Percentiles rank a stretch among this genome's conserved stretches.
Conservation (phyloP, 2,888 invertebrate species). For the Polymixis flavicincta region DNA sequence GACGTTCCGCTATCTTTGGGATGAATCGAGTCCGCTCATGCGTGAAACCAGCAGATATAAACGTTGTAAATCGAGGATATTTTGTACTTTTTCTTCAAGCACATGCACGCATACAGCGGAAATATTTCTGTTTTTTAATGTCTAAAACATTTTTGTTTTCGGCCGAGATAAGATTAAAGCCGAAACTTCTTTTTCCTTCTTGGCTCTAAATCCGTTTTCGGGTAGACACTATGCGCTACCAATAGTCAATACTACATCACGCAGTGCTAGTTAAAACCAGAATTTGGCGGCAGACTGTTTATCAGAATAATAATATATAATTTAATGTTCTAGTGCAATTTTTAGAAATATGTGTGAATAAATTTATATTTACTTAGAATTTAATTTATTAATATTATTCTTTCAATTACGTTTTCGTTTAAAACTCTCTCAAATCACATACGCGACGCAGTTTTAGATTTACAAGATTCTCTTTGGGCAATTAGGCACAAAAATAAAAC, state of each 20-base stretch:
- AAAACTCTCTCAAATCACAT: slow-evolving; percentile 86
- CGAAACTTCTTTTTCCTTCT: too few species aligned
- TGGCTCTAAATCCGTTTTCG: too few species aligned
- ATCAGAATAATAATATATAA: slow-evolving; percentile 60
- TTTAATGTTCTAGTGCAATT: slow-evolving; percentile 83
- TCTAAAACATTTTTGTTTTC: too few species aligned
- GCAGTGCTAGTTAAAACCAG: not conserved
- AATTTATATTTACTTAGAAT: slow-evolving; percentile 77
- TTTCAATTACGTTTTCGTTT: slow-evolving; percentile 79
- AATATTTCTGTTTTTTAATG: too few species aligned
- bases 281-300: slow-evolving; percentile 10
- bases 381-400: slow-evolving; percentile 68
- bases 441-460: slow-evolving; percentile 83
- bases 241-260: not conserved
- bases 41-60: too few species aligned
- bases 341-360: slow-evolving; percentile 85
- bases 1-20: too few species aligned
- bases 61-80: too few species aligned
- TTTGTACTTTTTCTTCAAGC: too few species aligned
- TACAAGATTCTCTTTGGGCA: slow-evolving; percentile 13
- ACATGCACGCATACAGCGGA: too few species aligned
- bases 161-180: too few species aligned
- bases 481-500: not conserved
- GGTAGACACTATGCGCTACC: too few species aligned
- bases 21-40: too few species aligned